Percentiles rank a stretch among this genome's conserved stretches.
phyloP scores from a whole-genome alignment of 2,888 invertebrate species.

The Idaea biselata region DNA sequence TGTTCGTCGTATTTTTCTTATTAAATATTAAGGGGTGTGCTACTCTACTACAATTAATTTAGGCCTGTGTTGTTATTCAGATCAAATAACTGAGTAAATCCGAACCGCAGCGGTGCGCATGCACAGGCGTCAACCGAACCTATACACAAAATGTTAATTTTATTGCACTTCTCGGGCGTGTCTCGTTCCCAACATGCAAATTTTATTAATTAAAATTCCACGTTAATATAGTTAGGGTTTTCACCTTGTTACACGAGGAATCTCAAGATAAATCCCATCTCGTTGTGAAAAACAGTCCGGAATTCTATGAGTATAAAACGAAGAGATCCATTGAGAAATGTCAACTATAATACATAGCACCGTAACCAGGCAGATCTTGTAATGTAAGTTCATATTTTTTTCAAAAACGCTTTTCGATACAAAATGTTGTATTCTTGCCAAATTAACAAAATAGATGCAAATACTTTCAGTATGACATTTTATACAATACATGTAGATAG shows the following conservation, averaged over 20 bases:
- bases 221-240: slow-evolving; percentile 5
- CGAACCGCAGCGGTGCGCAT: not conserved
- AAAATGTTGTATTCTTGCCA: too few relatives aligned
- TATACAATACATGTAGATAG: too few relatives aligned
- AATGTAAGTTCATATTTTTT: too few relatives aligned
- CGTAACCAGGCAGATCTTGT: too few relatives aligned
- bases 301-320: not conserved
- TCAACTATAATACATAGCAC: not conserved
- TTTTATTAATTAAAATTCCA: slow-evolving; percentile 49
- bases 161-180: slow-evolving; percentile 31
- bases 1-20: not conserved
- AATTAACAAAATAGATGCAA: too few relatives aligned
- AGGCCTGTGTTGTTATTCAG: too few relatives aligned
- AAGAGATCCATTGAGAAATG: not conserved
- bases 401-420: too few relatives aligned
- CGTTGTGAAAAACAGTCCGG: not conserved
- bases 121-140: not conserved
- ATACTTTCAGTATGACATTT: too few relatives aligned
- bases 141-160: slow-evolving; percentile 34
- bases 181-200: slow-evolving; percentile 39
- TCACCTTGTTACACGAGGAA: slow-evolving; percentile 11
- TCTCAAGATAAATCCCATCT: slow-evolving; percentile 15
- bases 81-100: not conserved
- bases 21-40: not conserved
- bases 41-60: not conserved